Base-by-base conservation (phyloP, 1,140 invertebrate species). In the Drosophila repletoides region DNA sequence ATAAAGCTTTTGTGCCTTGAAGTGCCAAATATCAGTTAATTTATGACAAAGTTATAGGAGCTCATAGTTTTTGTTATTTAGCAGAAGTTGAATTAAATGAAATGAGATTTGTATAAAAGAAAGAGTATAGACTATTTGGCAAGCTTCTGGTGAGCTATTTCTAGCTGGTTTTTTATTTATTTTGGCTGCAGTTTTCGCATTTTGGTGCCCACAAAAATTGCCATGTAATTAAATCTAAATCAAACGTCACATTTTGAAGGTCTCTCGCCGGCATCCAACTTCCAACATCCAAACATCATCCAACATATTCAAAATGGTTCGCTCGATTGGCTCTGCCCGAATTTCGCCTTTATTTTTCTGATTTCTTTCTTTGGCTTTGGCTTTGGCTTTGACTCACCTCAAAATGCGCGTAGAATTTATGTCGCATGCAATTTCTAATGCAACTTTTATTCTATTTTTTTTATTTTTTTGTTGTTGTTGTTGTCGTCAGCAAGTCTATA, bases 221-320 rank as follows among this genome's bases (percentile, higher is more conserved):
- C 79, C 79, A 84, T 84, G 79, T 84, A 84, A 84, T 84, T 84
- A 84, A 84, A 84, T 84, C 79, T 84, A 84, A 84, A 84, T 84
- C 75, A 86, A 84, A 84, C 79, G 79, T 84, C 79, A 84, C 79
- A 86, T 84, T 84, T 72, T 84, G 79, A 84, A 84, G 80, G 79
- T 83, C 77, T 41, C 48, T 24, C 61, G 36, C 28, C 26, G 43
- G 56, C 65, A n/a, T n/a, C n/a, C n/a, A n/a, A n/a, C n/a, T n/a
- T n/a, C n/a, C n/a, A n/a, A n/a, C n/a, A n/a, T n/a, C n/a, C n/a
- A n/a, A n/a, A n/a, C n/a, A n/a, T n/a, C n/a, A n/a, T n/a, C n/a
- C n/a, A n/a, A n/a, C n/a, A n/a, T n/a, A n/a, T n/a, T n/a, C n/a
- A 52, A 60, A 55, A 59, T 74, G 56, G 55, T 75, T 33, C 70